Evolutionary conservation across 2,888 invertebrate genomes (phyloP), one percentile per base, ranked within the genome.

Genomic region (Congeria kusceri): DNA sequence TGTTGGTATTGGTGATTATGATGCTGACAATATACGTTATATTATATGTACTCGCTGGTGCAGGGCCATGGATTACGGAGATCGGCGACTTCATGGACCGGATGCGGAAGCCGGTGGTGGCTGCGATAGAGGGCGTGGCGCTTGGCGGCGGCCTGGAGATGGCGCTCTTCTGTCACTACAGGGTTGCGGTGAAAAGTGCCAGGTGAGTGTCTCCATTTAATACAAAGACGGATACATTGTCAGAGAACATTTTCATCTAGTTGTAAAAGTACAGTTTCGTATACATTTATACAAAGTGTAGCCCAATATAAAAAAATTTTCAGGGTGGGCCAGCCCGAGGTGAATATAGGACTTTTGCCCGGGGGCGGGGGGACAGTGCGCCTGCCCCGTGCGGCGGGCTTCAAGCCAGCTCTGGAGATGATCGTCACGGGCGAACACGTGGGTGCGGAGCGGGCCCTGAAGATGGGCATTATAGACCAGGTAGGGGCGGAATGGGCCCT

Each of bases 351-450:
- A 18, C 94, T 99, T 56, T 94, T 99, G 69, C 99, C 99, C 53
- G 99, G 98, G 57, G 97, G 96, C 83, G 98, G 98, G 69, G 99
- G 99, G 58, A 99, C 99, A 67, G 97, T 98, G 92, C 95, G 99
- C 87, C 94, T 99, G 89, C 98, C 98, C 7, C 95, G 95, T 87
- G 94, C 98, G 18, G 92, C 94, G 11, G 96, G 97, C 0, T 93
- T 99, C 53, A 97, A 97, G 9, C 97, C 96, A 77, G 96, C 98
- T 65, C 94, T 99, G 88, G 98, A 98, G 92, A 95, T 99, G 95
- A 95, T 96, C 84, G 95, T 99, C 15, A 98, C 98, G 7, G 99
- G 99, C 61, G 97, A 96, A 94, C 96, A 95, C 63, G 93, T 99
- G 0, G 96, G 96, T 91, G 97, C 98, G 4, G 96, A 97, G 91